A percentile compares a stretch with the other conserved stretches of the same genome.
These are phyloP conservation scores for Pardosa pseudoannulata DNA, from an alignment of 2,888 invertebrate genomes.

Conservation along the genomic window DNA sequence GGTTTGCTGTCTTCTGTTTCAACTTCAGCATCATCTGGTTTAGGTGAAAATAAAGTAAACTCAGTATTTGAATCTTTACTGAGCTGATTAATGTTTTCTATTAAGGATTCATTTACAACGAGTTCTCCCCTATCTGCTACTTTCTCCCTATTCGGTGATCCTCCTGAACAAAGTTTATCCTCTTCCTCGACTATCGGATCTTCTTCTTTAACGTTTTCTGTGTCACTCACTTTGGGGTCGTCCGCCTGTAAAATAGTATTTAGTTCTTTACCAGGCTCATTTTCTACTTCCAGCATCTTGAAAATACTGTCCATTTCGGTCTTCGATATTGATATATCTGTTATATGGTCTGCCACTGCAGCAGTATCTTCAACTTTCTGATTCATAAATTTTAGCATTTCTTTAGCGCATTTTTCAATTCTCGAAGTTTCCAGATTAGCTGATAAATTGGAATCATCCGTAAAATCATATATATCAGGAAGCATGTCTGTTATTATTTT, in stretches of 20 bases:
- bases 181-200: not conserved
- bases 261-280: not conserved
- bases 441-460: slow-evolving; percentile 13
- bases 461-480: not conserved
- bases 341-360: not conserved
- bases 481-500: not conserved
- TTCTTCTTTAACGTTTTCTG: not conserved
- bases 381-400: slow-evolving; percentile 47
- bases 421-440: slow-evolving; percentile 9
- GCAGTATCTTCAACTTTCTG: slow-evolving; percentile 36
- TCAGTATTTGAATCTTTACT: slow-evolving; percentile 28
- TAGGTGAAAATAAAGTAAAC: slow-evolving; percentile 15
- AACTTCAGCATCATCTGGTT: not conserved
- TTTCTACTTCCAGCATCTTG: not conserved
- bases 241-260: no score
- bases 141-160: not conserved
- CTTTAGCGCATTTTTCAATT: slow-evolving; percentile 42
- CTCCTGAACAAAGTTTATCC: not conserved
- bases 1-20: not conserved
- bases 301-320: not conserved
- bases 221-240: not conserved
- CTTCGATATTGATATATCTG: not conserved
- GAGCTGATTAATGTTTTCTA: slow-evolving; percentile 8
- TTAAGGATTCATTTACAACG: no score
- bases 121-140: not conserved